Base-by-base conservation (phyloP, 2,113 vertebrate species). In the Chloroceryle aenea region DNA sequence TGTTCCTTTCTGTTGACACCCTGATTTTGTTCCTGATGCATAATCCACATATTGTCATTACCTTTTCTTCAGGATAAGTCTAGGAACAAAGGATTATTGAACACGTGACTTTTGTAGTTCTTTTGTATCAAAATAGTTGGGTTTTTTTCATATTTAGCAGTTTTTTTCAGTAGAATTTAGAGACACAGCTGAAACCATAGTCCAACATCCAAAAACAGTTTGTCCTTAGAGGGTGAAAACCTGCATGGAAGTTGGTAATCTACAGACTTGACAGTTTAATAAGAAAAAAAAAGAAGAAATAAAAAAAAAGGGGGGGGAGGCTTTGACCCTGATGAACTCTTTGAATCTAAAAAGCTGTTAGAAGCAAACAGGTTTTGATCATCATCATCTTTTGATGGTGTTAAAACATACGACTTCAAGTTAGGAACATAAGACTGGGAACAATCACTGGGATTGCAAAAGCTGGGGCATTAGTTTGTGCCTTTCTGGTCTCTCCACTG, bases 311-410 rank as follows among this genome's bases (percentile, higher is more conserved):
- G 6, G 48, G 48, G 23, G 38, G 58, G 56, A 71, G 32, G 23
- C 38, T 85, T 80, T 75, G 71, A 83, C 62, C 50, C 40, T 38
- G 7, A 9, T 78, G 73, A 69, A 61, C 59, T 71, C 55, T 76
- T 73, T 84, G 61, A 42, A 55, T 85, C 74, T 72, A 32, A 76
- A 87, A 89, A 85, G 38, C 56, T 89, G 20, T 78, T 84, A 68
- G 26, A 87, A 85, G 53, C 69, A 72, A 89, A 78, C 38, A 72
- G 12, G 21, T 92, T 95, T 89, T 93, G 69, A 94, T 94, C 53
- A 68, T 66, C 34, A 25, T 55, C 77, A 85, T 69, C 47, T 91
- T 90, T 88, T 78, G 69, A 32, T 61, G 66, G 59, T 66, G 72
- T 87, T 92, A 75, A 72, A 87, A 68, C 19, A 16, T 47, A 29